These are phyloP conservation scores for Andrena chrysosceles DNA, from an alignment of 2,888 invertebrate species.

Conservation along the genomic window DNA sequence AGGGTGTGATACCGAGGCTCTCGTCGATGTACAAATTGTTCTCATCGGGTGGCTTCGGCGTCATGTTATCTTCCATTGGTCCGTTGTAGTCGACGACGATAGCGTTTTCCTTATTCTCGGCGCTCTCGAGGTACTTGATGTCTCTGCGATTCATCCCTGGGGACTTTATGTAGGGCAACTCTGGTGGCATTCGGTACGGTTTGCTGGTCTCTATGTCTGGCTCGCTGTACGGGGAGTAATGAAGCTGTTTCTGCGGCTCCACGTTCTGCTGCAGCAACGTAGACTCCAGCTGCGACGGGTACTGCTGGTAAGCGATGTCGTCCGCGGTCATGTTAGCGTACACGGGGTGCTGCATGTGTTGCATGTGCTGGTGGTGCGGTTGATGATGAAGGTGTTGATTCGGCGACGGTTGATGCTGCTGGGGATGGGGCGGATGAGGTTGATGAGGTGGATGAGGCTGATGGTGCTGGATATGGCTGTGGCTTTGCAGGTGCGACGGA, in stretches of 20 bases:
- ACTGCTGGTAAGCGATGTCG: conserved; percentile 76
- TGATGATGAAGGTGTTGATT: conserved; percentile 69
- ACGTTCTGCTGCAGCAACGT: conserved; percentile 69
- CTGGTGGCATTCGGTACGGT: conserved; percentile 81
- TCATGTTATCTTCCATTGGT: conserved; percentile 73
- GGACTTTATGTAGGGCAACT: conserved; percentile 82
- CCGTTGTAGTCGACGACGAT: conserved; percentile 79
- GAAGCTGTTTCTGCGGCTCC: conserved; percentile 78
- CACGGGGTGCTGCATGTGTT: conserved; percentile 75
- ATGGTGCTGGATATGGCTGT: conserved; percentile 69
- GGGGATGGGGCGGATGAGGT: conserved; percentile 58
- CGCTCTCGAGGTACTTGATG: conserved; percentile 81
- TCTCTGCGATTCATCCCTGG: conserved; percentile 83
- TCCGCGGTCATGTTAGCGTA: conserved; percentile 72
- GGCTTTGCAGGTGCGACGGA: conserved; percentile 60
- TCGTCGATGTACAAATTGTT: conserved; percentile 80
- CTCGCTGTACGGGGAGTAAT: conserved; percentile 77
- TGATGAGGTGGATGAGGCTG: conserved; percentile 78
- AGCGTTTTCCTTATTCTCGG: conserved; percentile 83
- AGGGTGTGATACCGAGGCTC: conserved; percentile 79
- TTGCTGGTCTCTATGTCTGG: conserved; percentile 75
- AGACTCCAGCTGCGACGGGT: conserved; percentile 65
- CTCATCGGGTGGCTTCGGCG: conserved; percentile 72
- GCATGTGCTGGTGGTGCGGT: conserved; percentile 65
- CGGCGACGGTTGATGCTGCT: conserved; percentile 64